Evolutionary conservation across 2,888 invertebrate genomes (phyloP), one percentile per base, ranked within the genome.

Genomic region (Clunio marinus): DNA sequence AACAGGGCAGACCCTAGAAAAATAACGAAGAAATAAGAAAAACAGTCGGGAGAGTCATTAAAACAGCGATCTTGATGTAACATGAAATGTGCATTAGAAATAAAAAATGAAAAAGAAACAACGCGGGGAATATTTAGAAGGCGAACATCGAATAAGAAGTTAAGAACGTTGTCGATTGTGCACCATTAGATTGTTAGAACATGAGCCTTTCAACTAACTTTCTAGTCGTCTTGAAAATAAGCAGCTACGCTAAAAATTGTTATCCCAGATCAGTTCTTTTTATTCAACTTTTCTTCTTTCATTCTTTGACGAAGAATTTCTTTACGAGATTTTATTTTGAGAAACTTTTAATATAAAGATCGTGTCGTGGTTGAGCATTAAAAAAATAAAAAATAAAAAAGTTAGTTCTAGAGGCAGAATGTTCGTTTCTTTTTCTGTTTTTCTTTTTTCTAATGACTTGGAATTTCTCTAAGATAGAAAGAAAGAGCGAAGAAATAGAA

Each of bases 191-290:
- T n/a, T n/a, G n/a, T 41, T 41, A 15, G 27, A 46, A 63, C 8
- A 63, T 17, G 46, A 63, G 37, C 45, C 63, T 66, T 55, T 66
- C 66, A 32, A 66, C 46, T 10, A 65, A 46, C 41, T n/a, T n/a
- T n/a, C n/a, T n/a, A n/a, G 17, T 51, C 51, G 17, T 32, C 20
- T 13, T 22, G 17, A 65, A 65, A 46, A 45, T 17, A 41, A 65
- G 25, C n/a, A 24, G 57, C 25, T 46, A 66, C 51, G 28, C 66
- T 66, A 66, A 66, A 66, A 66, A 32, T 66, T 66, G 46, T 66
- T 66, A 66, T 66, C 66, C 66, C 66, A 66, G 66, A 66, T 66
- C 66, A 66, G 66, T 66, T 66, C 66, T 66, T 51, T 66, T 51
- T 65, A 17, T 65, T 63, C 15, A 20, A 20, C 35, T 32, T 27